Evolutionary conservation across 2,113 vertebrate species (phyloP).

Genomic region (Siniperca knerii): DNA sequence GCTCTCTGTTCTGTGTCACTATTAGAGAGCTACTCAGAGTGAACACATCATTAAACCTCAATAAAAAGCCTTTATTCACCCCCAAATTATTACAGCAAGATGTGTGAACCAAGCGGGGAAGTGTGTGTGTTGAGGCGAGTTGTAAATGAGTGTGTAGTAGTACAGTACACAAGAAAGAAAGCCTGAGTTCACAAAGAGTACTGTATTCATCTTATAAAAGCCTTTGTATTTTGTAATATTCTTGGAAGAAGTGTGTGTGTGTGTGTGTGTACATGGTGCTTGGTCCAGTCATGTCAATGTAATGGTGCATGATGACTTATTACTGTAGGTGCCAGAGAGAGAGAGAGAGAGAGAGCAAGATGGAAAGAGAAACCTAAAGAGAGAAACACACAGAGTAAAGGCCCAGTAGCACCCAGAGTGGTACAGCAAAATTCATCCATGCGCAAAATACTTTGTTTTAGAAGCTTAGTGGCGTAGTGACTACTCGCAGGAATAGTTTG

Average conservation of each 20-base stretch:
- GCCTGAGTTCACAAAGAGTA: conserved; percentile 27
- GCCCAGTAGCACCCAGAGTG: neutral
- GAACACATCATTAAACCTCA: conserved; percentile 67
- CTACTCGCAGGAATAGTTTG: no score
- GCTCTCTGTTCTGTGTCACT: conserved; percentile 56
- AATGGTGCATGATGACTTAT: conserved; percentile 32
- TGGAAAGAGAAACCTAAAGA: neutral
- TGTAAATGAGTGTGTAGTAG: conserved; percentile 10
- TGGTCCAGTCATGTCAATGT: conserved; percentile 35
- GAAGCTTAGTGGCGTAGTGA: neutral
- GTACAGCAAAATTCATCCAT: neutral
- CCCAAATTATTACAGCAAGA: conserved; percentile 55
- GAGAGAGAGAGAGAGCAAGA: neutral
- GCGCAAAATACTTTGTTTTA: neutral
- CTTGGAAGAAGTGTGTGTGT: conserved; percentile 22
- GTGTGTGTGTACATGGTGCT: conserved; percentile 12
- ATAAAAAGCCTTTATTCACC: conserved; percentile 63
- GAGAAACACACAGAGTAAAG: neutral
- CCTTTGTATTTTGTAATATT: conserved; percentile 35
- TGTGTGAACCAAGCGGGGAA: conserved; percentile 35
- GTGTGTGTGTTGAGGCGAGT: conserved; percentile 20
- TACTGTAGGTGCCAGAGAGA: neutral
- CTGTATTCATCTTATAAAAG: conserved; percentile 41
- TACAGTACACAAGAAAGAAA: neutral
- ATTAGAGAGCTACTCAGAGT: conserved; percentile 49